Evolutionary conservation across 2,888 invertebrate species (phyloP).

Genomic region (Odontocerum albicorne): DNA sequence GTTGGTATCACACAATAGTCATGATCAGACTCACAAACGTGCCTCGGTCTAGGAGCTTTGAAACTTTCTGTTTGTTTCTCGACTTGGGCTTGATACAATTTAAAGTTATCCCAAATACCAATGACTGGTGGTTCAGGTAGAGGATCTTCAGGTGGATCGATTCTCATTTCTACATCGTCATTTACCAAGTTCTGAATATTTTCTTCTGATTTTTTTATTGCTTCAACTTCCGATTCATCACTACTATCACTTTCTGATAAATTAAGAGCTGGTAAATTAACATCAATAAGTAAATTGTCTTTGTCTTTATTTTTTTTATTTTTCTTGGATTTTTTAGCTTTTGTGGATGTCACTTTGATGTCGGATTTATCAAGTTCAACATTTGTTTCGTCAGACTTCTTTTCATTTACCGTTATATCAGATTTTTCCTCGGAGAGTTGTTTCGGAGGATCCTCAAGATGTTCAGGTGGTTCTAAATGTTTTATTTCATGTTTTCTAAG

Average conservation of each 20-base stretch:
- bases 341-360: slow-evolving; percentile 31
- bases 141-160: slow-evolving; percentile 48
- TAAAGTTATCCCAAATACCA: slow-evolving; percentile 77
- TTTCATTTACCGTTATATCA: slow-evolving; percentile 31
- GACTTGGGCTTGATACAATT: slow-evolving; percentile 71
- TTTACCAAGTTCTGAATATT: slow-evolving; percentile 11
- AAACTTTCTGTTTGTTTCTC: slow-evolving; percentile 59
- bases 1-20: slow-evolving; percentile 69
- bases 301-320: slow-evolving; percentile 55
- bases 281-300: slow-evolving; percentile 54
- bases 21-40: slow-evolving; percentile 70
- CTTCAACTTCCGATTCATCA: slow-evolving; percentile 54
- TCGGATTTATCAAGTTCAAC: slow-evolving; percentile 30
- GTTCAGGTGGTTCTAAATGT: slow-evolving; percentile 54
- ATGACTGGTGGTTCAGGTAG: slow-evolving; percentile 65
- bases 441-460: slow-evolving; percentile 24
- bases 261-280: slow-evolving; percentile 77
- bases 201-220: slow-evolving; percentile 14
- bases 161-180: slow-evolving; percentile 36
- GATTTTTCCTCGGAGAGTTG: slow-evolving; percentile 33
- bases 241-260: slow-evolving; percentile 84
- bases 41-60: slow-evolving; percentile 52
- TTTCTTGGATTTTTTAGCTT: slow-evolving; percentile 41
- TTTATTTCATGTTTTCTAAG: slow-evolving; percentile 69
- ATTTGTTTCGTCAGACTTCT: slow-evolving; percentile 31